Evolutionary conservation across 2,113 vertebrate species (phyloP).

Genomic region (Daboia siamensis): DNA sequence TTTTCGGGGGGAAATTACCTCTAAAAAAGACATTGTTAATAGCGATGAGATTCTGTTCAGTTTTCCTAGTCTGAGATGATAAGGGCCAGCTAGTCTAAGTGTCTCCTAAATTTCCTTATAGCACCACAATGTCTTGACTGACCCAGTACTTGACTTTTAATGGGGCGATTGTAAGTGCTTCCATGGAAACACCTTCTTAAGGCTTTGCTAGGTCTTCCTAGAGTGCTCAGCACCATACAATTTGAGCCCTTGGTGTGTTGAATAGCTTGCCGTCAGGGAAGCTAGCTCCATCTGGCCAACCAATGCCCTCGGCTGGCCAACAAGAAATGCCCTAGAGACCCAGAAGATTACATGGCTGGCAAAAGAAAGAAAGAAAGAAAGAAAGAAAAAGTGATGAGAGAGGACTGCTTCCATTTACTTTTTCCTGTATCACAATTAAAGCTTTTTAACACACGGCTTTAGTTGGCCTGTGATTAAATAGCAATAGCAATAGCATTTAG

Average conservation of each 20-base stretch:
- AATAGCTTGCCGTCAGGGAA: not conserved
- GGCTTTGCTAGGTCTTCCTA: slow-evolving; percentile 23
- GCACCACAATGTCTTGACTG: not conserved
- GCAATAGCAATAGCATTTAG: not conserved
- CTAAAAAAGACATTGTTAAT: not conserved
- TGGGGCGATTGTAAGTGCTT: slow-evolving; percentile 10
- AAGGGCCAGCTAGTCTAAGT: not conserved
- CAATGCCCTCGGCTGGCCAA: not conserved
- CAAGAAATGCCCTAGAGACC: not conserved
- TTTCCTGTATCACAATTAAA: not conserved
- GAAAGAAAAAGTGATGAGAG: not conserved
- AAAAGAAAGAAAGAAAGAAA: not conserved
- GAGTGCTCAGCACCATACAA: not conserved
- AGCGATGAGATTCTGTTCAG: not conserved
- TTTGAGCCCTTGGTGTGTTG: not conserved
- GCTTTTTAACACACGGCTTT: not conserved
- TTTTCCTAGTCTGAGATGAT: not conserved
- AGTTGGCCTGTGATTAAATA: not conserved
- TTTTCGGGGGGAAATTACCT: not conserved
- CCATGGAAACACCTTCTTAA: not conserved
- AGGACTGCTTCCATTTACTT: not conserved
- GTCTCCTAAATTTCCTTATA: not conserved
- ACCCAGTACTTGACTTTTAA: not conserved
- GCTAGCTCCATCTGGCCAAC: slow-evolving; percentile 2
- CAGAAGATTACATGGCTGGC: not conserved